A percentile compares a stretch with the other conserved stretches of the same genome.
Evolutionary conservation across 2,888 invertebrate genomes (phyloP).

Genomic region (Andrena fulva): DNA sequence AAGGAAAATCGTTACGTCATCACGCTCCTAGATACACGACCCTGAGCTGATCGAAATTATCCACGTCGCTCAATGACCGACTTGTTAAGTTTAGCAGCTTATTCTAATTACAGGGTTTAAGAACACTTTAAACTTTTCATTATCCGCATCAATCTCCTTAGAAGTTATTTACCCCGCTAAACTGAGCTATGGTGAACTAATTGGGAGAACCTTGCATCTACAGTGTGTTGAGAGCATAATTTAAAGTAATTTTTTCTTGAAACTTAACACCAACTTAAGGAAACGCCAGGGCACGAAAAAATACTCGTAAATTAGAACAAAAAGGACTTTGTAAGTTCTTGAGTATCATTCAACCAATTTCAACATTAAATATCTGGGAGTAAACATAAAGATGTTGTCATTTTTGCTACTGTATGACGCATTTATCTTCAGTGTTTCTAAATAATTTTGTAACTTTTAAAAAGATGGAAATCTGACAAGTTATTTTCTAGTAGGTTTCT

Average conservation of each 20-base stretch:
- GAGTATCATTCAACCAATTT: no score
- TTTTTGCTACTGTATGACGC: no score
- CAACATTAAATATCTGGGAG: no score
- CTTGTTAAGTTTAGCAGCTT: background rate
- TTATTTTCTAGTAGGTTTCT: no score
- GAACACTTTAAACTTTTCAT: background rate
- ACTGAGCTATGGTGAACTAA: background rate
- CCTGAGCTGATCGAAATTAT: background rate
- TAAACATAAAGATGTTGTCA: no score
- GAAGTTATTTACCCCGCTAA: background rate
- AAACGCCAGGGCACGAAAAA: background rate
- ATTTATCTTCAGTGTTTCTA: no score
- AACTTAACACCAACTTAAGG: no score
- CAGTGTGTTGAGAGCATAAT: background rate
- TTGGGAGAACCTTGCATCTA: background rate
- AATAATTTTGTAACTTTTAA: no score
- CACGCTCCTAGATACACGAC: background rate
- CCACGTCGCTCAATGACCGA: background rate
- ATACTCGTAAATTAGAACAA: no score
- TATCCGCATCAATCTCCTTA: background rate
- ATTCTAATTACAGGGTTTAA: background rate
- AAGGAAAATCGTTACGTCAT: background rate
- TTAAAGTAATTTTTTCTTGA: no score
- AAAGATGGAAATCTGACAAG: no score
- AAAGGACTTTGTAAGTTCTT: no score